Evolutionary conservation across 2,888 invertebrate species (phyloP), one percentile per base, ranked within the genome.

Genomic region (Uloborus plumipes): DNA sequence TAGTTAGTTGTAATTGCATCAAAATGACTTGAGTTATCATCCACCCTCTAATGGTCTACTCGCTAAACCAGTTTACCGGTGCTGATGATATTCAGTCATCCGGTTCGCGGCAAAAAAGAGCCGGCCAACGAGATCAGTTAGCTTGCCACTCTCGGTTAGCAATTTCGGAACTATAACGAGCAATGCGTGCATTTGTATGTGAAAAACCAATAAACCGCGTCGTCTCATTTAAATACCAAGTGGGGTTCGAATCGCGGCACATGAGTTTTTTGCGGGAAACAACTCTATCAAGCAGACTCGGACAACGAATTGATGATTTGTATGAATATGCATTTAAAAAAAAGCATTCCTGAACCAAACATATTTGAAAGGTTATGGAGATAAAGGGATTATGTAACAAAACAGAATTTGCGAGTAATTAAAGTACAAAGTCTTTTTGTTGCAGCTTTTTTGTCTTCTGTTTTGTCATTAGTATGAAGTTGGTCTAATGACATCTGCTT

Each of bases 61-160:
- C 79, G 79, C 79, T 80, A 73, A 80, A 80, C 79, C 79, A 80
- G 79, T 80, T 79, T 79, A 79, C 72, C 79, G 79, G 72, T 80
- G 20, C 69, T 69, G 67, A 59, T 75, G 75, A 55, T 75, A 39
- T 64, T 39, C 78, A 66, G 78, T 65, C 78, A 79, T 79, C 78
- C 78, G 78, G 78, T 79, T 79, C 72, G 71, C 39, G 70, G 47
- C 58, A 61, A 61, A 75, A 62, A 67, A 72, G 72, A 72, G 53
- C 69, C 50, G 66, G 51, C 51, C 49, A 22, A n/a, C 31, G 50
- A 65, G 61, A 20, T 22, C 22, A 55, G 15, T 65, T 71, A 15
- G 13, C 64, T 80, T 69, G 74, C 69, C 80, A 80, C 80, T 61
- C n/a, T 50, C 22, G 55, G 39, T 39, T 49, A 59, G 66, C 74